Evolutionary conservation across 2,888 invertebrate genomes (phyloP), one percentile per base, ranked within the genome.

Genomic region (Ochropacha duplaris): DNA sequence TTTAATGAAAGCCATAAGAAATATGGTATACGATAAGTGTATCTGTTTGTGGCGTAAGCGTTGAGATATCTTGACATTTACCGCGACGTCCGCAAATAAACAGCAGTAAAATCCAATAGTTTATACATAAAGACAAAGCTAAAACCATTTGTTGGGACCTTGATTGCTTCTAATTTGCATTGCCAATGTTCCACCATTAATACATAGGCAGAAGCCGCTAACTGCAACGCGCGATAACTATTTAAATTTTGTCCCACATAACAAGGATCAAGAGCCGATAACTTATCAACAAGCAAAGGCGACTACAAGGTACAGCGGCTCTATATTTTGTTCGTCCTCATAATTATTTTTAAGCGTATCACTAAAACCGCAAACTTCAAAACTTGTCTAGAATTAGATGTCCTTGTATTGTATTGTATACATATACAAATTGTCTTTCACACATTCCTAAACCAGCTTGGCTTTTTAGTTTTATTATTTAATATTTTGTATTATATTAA

Each of bases 171-270:
- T 69, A 24, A 78, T 74, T 74, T 77, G 74, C 77, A 76, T 78
- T 67, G 58, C 60, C 66, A 57, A 59, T 57, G 61, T 61, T 60
- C 61, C 59, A 64, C 66, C 57, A 63, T 66, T 62, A 68, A 66
- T 59, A 64, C 59, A 64, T 62, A 60, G 68, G 62, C 60, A 58
- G 60, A 54, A 57, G 55, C 56, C 22, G 49, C 56, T 31, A 52
- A 52, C 66, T 67, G 62, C 60, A 63, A 57, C 44, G 60, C 49
- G 66, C 61, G 79, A 79, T 81, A 81, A 75, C 59, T 80, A 82
- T 82, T 81, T 61, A 78, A 82, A 81, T 82, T 74, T 72, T 69
- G 80, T 69, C 69, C 82, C 62, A 80, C 71, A 74, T 81, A 62
- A 57, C 62, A 55, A 66, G 66, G 58, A 62, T 69, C 60, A 54